Evolutionary conservation across 2,797 vertebrate species (phyloP).

Genomic region (Pseudochirops corinnae): DNA sequence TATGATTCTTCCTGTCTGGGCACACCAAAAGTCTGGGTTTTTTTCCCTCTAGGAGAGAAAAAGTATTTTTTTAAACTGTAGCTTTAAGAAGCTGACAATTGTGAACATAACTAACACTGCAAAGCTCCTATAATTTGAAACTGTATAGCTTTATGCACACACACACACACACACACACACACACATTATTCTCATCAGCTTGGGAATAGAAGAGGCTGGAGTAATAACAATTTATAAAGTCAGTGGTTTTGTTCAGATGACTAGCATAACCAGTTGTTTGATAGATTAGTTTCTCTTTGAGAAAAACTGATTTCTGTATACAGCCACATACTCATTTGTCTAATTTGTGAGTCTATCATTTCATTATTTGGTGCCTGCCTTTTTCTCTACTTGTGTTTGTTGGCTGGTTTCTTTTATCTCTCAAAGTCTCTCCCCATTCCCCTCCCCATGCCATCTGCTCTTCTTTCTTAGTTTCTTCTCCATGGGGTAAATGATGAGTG

Average conservation of each 20-base stretch:
- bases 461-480: constrained; percentile 45
- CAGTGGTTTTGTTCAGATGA: background rate
- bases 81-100: constrained; percentile 37
- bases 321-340: background rate
- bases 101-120: background rate
- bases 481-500: constrained; percentile 51
- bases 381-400: background rate
- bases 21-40: constrained; percentile 55
- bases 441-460: constrained; percentile 13
- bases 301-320: background rate
- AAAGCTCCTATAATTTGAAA: background rate
- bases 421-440: background rate
- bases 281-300: background rate
- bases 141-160: background rate
- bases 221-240: background rate
- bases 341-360: background rate
- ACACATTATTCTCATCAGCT: background rate
- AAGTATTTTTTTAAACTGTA: constrained; percentile 65
- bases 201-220: background rate
- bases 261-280: background rate
- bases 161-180: background rate
- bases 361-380: background rate
- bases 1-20: background rate
- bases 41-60: constrained; percentile 51
- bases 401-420: background rate